Evolutionary conservation across 2,797 vertebrate genomes (phyloP), one percentile per base, ranked within the genome.

Genomic region (Ptychadena robeensis): DNA sequence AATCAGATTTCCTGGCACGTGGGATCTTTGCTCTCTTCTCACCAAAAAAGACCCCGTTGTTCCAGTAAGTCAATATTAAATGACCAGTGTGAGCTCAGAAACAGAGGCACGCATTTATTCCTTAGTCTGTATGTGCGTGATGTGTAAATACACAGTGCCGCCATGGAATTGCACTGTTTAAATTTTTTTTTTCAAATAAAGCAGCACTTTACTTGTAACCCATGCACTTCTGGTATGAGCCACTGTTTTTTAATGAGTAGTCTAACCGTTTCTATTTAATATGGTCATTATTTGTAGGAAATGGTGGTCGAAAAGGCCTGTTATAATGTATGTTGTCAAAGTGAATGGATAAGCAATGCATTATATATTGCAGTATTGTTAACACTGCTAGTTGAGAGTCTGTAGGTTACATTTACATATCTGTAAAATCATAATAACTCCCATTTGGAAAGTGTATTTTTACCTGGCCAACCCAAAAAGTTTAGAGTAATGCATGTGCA

Each of bases 41-140:
- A 53, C 76, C 64, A 53, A 44, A 77, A 75, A 38, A 67, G 30
- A 38, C 31, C 63, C 76, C 59, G 59, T 79, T 79, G 64, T 79
- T 79, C 64, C 32, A 25, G 64, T 53, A 40, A 79, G 40, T 79
- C 64, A 79, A 68, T 79, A 35, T 35, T 79, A 53, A 15, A 53
- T 35, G 68, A 8, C 32, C 38, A 30, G 30, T 65, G 25, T 72
- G 37, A 35, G 34, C 18, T 28, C 67, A 72, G 57, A 40, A 65
- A 80, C 53, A 72, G 44, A 65, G 61, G 28, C 28, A 10, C 34
- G 30, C 79, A 61, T 61, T 80, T 67, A 28, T 22, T 67, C 64
- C 35, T 30, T 25, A 61, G 59, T 28, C 59, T 61, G 59, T 61
- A 61, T 53, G 64, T 67, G 64, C 30, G 25, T 68, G 28, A 18